Percentiles rank a stretch among this genome's conserved stretches.
phyloP scores from a whole-genome alignment of 2,113 vertebrate genomes.

The Cyanoramphus novaezelandiae region DNA sequence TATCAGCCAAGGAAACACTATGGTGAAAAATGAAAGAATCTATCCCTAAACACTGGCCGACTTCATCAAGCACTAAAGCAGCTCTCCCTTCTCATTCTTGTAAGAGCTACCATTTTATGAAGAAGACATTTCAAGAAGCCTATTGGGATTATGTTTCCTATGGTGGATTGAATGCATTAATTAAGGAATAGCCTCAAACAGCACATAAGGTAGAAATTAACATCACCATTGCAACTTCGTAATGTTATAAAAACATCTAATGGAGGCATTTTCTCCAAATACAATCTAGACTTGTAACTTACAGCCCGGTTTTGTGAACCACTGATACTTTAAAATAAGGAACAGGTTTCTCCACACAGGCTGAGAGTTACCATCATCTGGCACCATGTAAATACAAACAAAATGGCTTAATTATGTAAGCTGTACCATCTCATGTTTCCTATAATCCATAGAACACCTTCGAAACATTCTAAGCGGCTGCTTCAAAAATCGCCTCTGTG shows the following conservation, averaged over 20 bases:
- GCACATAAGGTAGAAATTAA: background rate
- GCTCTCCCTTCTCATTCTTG: background rate
- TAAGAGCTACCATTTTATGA: background rate
- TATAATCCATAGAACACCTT: background rate
- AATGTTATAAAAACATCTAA: background rate
- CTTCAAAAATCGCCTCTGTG: background rate
- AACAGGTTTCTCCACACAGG: background rate
- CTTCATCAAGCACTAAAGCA: background rate
- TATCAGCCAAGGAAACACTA: background rate
- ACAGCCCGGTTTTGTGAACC: background rate
- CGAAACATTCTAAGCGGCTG: background rate
- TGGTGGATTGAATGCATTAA: background rate
- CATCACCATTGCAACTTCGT: background rate
- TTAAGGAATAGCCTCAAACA: background rate
- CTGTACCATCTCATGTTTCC: background rate
- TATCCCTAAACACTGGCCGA: background rate
- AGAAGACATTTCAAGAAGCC: background rate
- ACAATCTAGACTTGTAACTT: background rate
- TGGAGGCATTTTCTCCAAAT: background rate
- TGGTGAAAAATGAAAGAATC: background rate
- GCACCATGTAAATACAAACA: background rate
- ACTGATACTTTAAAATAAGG: background rate
- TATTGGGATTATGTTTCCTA: background rate
- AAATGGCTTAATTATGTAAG: background rate
- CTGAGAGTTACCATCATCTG: background rate